These are phyloP conservation scores for Synergus itoensis DNA, from an alignment of 2,888 invertebrate species.

Conservation along the genomic window DNA sequence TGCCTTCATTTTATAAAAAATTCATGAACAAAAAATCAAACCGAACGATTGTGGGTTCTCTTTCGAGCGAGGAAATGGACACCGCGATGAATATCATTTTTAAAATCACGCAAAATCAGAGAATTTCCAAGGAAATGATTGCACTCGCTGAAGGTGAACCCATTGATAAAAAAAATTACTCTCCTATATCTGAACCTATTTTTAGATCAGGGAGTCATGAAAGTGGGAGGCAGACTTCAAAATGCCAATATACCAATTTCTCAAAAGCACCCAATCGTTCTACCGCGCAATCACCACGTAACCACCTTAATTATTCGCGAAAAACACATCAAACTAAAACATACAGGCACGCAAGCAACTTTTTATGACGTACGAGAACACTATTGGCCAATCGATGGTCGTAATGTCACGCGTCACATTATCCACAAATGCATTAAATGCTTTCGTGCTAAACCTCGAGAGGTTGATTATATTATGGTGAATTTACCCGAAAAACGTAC, in stretches of 20 bases:
- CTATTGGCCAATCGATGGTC: constrained; percentile 40
- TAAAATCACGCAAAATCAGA: not conserved
- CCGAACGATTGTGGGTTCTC: not conserved
- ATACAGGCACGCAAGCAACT: constrained; percentile 43
- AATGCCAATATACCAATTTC: constrained; percentile 19
- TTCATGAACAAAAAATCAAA: not conserved
- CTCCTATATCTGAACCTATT: constrained; percentile 44
- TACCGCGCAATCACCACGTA: constrained; percentile 38
- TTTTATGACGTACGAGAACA: constrained; percentile 21
- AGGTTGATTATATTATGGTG: constrained; percentile 13
- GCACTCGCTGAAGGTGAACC: not conserved
- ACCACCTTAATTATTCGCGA: constrained; percentile 36
- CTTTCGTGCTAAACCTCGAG: not conserved
- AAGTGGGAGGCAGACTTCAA: constrained; percentile 46
- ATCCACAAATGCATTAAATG: constrained; percentile 34
- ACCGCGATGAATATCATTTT: not conserved
- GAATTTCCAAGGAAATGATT: constrained; percentile 33
- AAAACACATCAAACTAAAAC: constrained; percentile 26
- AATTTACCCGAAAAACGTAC: constrained; percentile 47
- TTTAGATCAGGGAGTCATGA: constrained; percentile 21
- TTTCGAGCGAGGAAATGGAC: not conserved
- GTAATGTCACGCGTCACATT: constrained; percentile 1
- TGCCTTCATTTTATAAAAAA: constrained; percentile 22
- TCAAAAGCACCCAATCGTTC: constrained; percentile 41
- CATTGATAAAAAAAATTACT: constrained; percentile 34